Evolutionary conservation across 1,140 invertebrate genomes (phyloP).

Genomic region (Rhopalosiphum padi): DNA sequence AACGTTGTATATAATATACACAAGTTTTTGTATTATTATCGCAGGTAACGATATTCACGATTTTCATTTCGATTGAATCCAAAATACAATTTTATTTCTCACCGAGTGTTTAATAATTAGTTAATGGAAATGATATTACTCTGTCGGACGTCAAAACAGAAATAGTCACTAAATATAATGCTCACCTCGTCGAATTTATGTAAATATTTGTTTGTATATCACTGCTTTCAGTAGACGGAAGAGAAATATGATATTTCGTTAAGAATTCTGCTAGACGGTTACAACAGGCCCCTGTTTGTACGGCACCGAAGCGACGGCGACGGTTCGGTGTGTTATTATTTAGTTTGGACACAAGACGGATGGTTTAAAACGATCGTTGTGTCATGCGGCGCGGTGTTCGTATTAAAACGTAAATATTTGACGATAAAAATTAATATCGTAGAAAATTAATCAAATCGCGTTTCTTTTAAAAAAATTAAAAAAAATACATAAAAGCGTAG

Average conservation of each 20-base stretch:
- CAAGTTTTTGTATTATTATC: not conserved
- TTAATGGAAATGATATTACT: conserved; percentile 7
- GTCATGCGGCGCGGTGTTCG: not conserved
- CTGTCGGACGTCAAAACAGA: not conserved
- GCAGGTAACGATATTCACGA: not conserved
- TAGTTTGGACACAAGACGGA: not conserved
- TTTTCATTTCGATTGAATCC: not conserved
- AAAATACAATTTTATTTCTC: not conserved
- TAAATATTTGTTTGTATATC: not conserved
- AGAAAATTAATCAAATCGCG: conserved; percentile 27
- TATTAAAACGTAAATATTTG: conserved; percentile 19
- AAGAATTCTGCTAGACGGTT: not conserved
- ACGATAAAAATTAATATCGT: conserved; percentile 1
- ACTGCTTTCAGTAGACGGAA: not conserved
- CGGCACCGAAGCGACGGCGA: not conserved
- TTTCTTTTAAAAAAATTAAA: not conserved
- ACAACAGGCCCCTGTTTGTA: not conserved
- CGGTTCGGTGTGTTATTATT: not conserved
- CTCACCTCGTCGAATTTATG: not conserved
- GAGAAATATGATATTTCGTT: not conserved
- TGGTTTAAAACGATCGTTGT: not conserved
- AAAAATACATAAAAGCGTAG: not conserved
- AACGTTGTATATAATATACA: not conserved
- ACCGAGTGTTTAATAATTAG: not conserved
- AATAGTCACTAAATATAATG: not conserved